phyloP scores from a whole-genome alignment of 2,888 invertebrate species.

The Pelosia muscerda region DNA sequence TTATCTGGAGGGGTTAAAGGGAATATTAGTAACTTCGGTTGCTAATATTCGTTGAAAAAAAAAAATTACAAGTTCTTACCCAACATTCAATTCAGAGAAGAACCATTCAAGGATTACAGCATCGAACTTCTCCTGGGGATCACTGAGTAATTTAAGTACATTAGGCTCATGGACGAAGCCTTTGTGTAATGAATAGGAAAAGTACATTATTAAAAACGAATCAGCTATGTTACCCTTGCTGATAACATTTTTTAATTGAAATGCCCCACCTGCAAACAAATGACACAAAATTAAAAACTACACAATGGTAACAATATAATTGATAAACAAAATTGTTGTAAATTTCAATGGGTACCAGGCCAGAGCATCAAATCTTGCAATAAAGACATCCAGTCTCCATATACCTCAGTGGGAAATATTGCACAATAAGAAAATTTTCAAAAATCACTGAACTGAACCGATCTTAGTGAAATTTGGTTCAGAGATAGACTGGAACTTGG shows the following conservation, averaged over 20 bases:
- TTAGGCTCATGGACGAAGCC: constrained; percentile 52
- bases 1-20: no score
- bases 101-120: constrained; percentile 71
- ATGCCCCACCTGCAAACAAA: constrained; percentile 58
- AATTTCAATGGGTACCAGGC: no score
- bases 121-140: constrained; percentile 67
- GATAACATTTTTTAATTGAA: constrained; percentile 63
- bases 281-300: neutral
- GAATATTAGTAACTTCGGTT: no score
- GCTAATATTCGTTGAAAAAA: no score
- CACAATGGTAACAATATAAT: neutral
- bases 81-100: constrained; percentile 57
- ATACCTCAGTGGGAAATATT: no score
- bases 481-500: no score
- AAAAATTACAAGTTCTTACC: constrained; percentile 48
- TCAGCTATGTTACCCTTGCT: constrained; percentile 58
- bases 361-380: no score
- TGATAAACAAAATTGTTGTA: neutral
- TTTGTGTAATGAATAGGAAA: constrained; percentile 54
- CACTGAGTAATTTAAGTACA: constrained; percentile 56
- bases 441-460: no score
- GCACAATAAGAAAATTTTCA: no score
- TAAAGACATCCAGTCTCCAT: no score
- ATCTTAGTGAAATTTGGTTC: no score
- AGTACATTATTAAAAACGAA: constrained; percentile 53